Conservation (phyloP, 2,797 vertebrate genomes). For the Peromyscus eremicus region DNA sequence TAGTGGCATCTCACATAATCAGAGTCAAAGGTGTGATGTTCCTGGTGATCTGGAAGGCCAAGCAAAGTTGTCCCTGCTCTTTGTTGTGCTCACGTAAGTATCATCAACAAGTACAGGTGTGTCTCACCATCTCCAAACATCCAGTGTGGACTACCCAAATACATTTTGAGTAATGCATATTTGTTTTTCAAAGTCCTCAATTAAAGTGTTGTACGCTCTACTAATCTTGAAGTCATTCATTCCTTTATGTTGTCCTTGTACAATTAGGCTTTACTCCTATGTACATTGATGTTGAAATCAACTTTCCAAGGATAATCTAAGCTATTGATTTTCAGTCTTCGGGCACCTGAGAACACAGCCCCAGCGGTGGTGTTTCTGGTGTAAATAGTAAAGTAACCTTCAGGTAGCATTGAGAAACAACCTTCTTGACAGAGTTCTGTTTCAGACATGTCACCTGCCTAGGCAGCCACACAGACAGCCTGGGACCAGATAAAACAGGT, state of each 20-base stretch:
- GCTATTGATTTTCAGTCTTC: not conserved
- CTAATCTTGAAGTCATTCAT: not conserved
- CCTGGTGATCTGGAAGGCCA: not conserved
- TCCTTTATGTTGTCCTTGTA: not conserved
- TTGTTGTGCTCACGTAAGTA: no score
- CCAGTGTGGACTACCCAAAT: not conserved
- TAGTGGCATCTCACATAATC: not conserved
- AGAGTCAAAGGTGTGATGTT: not conserved
- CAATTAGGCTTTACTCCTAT: not conserved
- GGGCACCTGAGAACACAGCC: accelerated
- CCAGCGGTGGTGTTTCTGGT: not conserved
- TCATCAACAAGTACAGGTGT: not conserved
- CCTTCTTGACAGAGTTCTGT: not conserved
- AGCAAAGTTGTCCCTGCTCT: not conserved
- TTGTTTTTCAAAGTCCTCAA: not conserved
- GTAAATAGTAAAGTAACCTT: not conserved
- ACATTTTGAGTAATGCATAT: no score
- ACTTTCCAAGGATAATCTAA: not conserved
- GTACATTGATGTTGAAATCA: not conserved
- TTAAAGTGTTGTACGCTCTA: not conserved
- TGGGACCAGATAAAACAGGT: not conserved
- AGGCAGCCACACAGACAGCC: not conserved
- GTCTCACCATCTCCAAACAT: not conserved
- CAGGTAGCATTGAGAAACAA: not conserved
- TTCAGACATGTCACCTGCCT: not conserved